Percentiles rank a stretch among this genome's conserved stretches.
Evolutionary conservation across 2,797 vertebrate genomes (phyloP).

Genomic region (Rhadinocentrus ornatus): DNA sequence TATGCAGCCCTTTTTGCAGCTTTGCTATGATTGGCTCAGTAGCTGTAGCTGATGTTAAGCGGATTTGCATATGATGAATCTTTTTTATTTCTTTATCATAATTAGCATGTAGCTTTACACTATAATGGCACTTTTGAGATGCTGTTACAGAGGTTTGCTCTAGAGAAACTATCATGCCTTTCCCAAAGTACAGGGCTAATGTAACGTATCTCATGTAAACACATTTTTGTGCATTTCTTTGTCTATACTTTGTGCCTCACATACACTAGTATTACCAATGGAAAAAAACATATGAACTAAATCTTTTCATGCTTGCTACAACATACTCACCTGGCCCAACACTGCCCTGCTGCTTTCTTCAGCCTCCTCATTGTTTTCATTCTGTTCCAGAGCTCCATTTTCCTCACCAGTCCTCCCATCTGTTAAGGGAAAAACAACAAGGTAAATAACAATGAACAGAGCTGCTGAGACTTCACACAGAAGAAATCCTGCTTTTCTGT

Average conservation of each 20-base stretch:
- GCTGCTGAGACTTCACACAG: background rate
- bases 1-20: background rate
- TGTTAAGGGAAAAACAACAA: conserved; percentile 17
- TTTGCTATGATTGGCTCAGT: background rate
- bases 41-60: background rate
- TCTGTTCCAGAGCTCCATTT: conserved; percentile 12
- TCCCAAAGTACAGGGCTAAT: background rate
- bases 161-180: background rate
- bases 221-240: background rate
- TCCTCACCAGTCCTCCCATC: conserved; percentile 2
- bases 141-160: background rate
- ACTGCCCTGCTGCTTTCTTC: conserved; percentile 66
- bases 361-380: conserved; percentile 47
- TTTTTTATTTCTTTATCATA: background rate
- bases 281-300: background rate
- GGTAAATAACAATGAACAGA: background rate
- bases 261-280: background rate
- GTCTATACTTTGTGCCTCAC: background rate
- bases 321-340: conserved; percentile 72
- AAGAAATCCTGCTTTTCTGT: background rate
- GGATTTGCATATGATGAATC: background rate
- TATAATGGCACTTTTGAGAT: background rate
- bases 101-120: background rate
- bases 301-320: background rate
- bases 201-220: background rate